phyloP scores from a whole-genome alignment of 2,888 invertebrate species.

The Volucella bombylans region DNA sequence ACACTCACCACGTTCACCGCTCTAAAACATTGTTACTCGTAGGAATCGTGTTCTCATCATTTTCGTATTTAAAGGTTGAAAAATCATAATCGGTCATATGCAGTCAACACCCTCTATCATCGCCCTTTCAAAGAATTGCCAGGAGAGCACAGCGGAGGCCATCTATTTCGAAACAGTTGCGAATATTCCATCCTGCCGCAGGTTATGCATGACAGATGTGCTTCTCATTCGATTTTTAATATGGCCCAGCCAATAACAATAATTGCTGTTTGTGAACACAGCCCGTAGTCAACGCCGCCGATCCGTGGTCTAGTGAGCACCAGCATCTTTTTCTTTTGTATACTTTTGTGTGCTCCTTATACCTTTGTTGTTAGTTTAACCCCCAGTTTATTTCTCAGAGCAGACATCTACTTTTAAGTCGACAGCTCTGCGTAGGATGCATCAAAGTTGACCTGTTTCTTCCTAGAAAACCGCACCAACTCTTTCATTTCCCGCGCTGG shows the following conservation, averaged over 20 bases:
- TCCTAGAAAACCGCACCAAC: constrained; percentile 50
- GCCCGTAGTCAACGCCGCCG: not conserved
- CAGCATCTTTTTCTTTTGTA: constrained; percentile 37
- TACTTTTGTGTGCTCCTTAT: not conserved
- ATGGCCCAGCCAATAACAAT: constrained; percentile 82
- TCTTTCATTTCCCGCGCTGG: constrained; percentile 18
- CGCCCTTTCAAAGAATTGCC: constrained; percentile 62
- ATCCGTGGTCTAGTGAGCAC: constrained; percentile 57
- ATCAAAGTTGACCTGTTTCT: constrained; percentile 56
- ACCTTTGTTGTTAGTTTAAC: constrained; percentile 26
- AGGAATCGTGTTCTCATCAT: constrained; percentile 65
- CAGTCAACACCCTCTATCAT: constrained; percentile 73
- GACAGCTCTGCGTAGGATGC: constrained; percentile 8
- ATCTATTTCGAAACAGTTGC: constrained; percentile 74
- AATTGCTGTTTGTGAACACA: constrained; percentile 78
- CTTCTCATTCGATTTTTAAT: constrained; percentile 83
- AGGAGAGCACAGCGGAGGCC: not conserved
- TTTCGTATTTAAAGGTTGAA: constrained; percentile 72
- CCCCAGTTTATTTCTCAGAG: not conserved
- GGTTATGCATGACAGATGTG: constrained; percentile 81
- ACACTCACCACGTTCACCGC: constrained; percentile 24
- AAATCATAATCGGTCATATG: constrained; percentile 73
- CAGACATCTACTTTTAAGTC: not conserved
- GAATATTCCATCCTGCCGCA: constrained; percentile 69
- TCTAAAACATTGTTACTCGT: constrained; percentile 57